phyloP scores from a whole-genome alignment of 2,888 invertebrate genomes.

The Apotomis turbidana region DNA sequence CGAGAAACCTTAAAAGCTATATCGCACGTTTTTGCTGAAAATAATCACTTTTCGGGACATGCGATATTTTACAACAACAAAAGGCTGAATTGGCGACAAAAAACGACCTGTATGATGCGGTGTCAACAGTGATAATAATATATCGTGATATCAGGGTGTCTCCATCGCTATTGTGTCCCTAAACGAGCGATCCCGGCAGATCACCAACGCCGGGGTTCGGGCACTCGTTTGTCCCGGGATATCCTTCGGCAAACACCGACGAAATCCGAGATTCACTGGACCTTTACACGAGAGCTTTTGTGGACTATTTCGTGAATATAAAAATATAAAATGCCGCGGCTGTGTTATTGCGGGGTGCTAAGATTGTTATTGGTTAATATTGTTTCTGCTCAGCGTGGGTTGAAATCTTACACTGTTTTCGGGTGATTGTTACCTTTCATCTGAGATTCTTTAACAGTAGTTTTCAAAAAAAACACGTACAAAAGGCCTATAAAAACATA shows the following conservation, averaged over 20 bases:
- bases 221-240: conserved; percentile 77
- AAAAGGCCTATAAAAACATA: too few relatives aligned
- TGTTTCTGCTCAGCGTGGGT: conserved; percentile 50
- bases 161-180: conserved; percentile 75
- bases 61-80: conserved; percentile 41
- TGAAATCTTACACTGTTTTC: conserved; percentile 5
- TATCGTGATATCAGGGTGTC: conserved; percentile 75
- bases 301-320: conserved; percentile 65
- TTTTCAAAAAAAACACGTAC: too few relatives aligned
- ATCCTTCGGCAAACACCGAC: conserved; percentile 80
- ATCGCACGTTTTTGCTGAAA: conserved; percentile 31
- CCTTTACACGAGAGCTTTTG: conserved; percentile 77
- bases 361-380: conserved; percentile 59
- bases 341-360: conserved; percentile 49
- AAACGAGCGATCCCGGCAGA: conserved; percentile 74
- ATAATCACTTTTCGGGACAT: conserved; percentile 36
- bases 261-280: conserved; percentile 78
- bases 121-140: conserved; percentile 79
- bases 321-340: conserved; percentile 69
- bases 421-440: conserved; percentile 7
- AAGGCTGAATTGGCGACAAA: conserved; percentile 56
- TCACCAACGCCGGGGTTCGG: conserved; percentile 57
- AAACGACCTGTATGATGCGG: conserved; percentile 77
- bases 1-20: conserved; percentile 13
- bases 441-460: not conserved